Conservation (phyloP, 2,888 invertebrate genomes). For the Alloplasta piceator region DNA sequence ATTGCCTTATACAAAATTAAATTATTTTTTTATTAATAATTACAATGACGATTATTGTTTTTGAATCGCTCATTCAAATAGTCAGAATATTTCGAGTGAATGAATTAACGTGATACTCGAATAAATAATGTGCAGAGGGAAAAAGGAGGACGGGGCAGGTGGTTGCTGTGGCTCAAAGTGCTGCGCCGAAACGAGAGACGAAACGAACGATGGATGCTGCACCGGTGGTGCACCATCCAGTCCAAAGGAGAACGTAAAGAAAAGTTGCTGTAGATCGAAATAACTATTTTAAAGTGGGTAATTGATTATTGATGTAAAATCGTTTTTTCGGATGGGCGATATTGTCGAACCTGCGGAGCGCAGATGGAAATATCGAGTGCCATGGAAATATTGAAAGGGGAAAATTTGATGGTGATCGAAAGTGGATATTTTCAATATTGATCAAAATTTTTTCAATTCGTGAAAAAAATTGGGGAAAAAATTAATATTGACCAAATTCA, state of each 20-base stretch:
- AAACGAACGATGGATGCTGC: conserved; percentile 72
- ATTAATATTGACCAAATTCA: background rate
- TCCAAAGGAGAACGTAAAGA: conserved; percentile 50
- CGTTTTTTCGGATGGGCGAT: conserved; percentile 3
- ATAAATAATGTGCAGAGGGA: conserved; percentile 75
- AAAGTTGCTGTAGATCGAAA: conserved; percentile 58
- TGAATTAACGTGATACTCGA: conserved; percentile 65
- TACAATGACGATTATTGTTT: no score
- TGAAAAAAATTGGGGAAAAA: background rate
- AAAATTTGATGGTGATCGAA: background rate
- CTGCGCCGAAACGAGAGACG: conserved; percentile 71
- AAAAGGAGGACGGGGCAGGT: conserved; percentile 61
- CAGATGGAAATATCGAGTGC: conserved; percentile 6
- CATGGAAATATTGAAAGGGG: background rate
- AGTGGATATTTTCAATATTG: background rate
- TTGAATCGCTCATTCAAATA: no score
- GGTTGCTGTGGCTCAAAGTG: conserved; percentile 76
- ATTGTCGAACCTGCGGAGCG: conserved; percentile 22
- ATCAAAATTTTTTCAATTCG: background rate
- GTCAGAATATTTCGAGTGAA: background rate
- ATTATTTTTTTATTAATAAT: no score
- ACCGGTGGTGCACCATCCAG: conserved; percentile 52
- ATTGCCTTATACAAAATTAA: no score
- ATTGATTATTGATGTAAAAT: conserved; percentile 46
- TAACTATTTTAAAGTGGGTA: conserved; percentile 53